Base-by-base conservation (phyloP, 2,797 vertebrate genomes). In the Crenichthys baileyi region DNA sequence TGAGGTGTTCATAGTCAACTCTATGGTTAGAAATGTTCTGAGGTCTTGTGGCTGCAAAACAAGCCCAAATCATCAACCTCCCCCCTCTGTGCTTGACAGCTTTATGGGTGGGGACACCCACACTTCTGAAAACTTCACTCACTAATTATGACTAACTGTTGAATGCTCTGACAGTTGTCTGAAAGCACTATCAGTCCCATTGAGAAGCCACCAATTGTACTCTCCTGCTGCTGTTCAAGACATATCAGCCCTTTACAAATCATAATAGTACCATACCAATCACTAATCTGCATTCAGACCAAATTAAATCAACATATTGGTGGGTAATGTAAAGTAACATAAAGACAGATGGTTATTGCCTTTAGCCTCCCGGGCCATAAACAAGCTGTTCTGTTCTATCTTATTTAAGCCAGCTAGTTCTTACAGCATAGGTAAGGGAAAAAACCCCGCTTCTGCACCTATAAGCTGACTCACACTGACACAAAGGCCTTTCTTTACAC, bases 401-500 rank as follows among this genome's bases (percentile, higher is more conserved):
- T 46, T 16, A 26, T n/a, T n/a, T 15, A n/a, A 70, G 41, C 41
- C 7, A 70, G 67, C 67, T 46, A n/a, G 67, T 70, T 70, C 12
- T 26, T 70, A 46, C 67, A 46, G 41, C 41, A 46, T 58, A 68
- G 46, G 50, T 18, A 50, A 68, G 29, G 15, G 22, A 48, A 78
- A 74, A 61, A 71, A 22, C 50, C 31, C 46, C 53, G 1, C 12
- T 16, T 67, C 12, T 67, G 8, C 65, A 51, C 72, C 63, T 31
- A n/a, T 50, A 50, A 29, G 56, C 72, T 70, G 24, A 72, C 53
- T 41, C 8, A 73, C 41, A 73, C 61, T 48, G 60, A 70, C 55
- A 74, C 22, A 58, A 51, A 61, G 56, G 70, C 20, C 41, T 55
- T 24, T 58, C 16, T 26, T 20, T 44, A 83, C 73, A 73, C 70